Evolutionary conservation across 2,888 invertebrate species (phyloP), one percentile per base, ranked within the genome.

Genomic region (Alsophila aescularia): DNA sequence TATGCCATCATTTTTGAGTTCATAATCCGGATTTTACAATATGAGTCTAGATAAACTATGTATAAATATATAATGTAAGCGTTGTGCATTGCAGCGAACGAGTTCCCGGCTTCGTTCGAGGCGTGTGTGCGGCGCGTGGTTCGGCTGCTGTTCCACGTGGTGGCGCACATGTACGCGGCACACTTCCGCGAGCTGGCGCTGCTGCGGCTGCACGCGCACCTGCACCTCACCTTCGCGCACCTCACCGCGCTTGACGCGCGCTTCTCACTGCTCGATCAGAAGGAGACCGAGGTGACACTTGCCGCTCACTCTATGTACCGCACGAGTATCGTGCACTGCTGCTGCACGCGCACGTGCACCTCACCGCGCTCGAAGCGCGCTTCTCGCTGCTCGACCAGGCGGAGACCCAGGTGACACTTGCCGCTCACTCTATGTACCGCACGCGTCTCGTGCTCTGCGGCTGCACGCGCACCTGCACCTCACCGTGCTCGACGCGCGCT

Each of bases 101-200:
- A 96, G 93, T 99, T 99, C 93, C 98, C 99, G 64, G 94, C 95
- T 82, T 95, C 96, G 83, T 98, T 99, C 92, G 98, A 98, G 93
- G 95, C 95, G 82, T 96, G 97, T 91, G 98, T 98, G 84, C 96
- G 98, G 91, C 98, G 98, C 93, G 98, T 99, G 89, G 94, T 97
- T 92, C 96, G 98, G 87, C 95, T 98, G 92, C 94, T 98, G 93
- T 98, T 98, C 94, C 98, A 98, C 93, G 98, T 99, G 90, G 94
- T 99, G 93, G 98, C 98, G 89, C 99, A 99, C 93, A 94, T 99
- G 89, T 98, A 99, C 93, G 98, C 98, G 87, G 96, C 97, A 92
- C 99, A 99, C 94, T 98, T 98, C 94, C 95, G 97, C 91, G 97
- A 98, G 93, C 96, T 98, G 77, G 96, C 97, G 83, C 94, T 97